phyloP scores from a whole-genome alignment of 2,113 vertebrate genomes.

The Hemicordylus capensis region DNA sequence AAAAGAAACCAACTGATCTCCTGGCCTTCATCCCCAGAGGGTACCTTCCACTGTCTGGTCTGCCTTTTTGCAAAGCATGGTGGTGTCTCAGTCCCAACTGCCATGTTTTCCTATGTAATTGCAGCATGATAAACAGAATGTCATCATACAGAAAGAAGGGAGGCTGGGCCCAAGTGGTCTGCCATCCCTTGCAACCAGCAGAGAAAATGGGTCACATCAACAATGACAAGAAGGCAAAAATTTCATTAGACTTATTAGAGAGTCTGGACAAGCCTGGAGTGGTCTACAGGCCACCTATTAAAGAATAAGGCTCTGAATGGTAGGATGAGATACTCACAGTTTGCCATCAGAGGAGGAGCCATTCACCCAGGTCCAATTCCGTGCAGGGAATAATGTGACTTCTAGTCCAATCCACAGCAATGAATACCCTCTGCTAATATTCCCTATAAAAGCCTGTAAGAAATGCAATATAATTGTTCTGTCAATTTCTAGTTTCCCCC shows the following conservation, averaged over 20 bases:
- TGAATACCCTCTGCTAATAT: background rate
- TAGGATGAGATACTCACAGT: background rate
- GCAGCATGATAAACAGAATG: background rate
- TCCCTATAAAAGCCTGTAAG: background rate
- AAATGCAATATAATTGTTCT: background rate
- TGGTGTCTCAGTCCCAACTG: background rate
- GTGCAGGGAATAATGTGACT: background rate
- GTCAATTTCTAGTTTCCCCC: background rate
- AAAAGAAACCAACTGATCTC: no score
- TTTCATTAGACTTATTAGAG: background rate
- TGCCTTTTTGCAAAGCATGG: background rate
- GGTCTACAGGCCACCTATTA: background rate
- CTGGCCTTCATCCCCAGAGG: no score
- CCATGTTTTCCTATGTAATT: background rate
- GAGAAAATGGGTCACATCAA: background rate
- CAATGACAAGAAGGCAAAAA: background rate
- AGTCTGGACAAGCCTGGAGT: background rate
- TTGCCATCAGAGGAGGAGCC: background rate
- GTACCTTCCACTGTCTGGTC: background rate
- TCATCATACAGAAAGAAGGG: background rate
- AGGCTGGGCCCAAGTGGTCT: background rate
- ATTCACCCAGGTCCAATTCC: background rate
- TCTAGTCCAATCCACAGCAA: background rate
- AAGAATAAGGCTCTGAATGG: background rate
- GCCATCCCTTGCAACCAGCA: background rate